Evolutionary conservation across 1,140 invertebrate species (phyloP).

Genomic region (Aleiodes sp.): DNA sequence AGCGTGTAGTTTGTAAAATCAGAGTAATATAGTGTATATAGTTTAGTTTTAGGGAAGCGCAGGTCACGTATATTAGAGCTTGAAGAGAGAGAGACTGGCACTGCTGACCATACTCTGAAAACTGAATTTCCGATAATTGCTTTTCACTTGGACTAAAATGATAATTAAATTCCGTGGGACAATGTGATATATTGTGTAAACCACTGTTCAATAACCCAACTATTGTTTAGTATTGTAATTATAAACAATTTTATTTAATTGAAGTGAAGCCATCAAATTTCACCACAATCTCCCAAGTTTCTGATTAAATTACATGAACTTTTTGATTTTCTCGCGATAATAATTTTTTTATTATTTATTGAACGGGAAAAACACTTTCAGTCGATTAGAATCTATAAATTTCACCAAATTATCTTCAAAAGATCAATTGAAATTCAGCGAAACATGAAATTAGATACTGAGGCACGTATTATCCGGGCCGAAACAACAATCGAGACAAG

Average conservation of each 20-base stretch:
- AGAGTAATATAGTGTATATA: slow-evolving; percentile 2
- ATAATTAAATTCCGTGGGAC: slow-evolving; percentile 60
- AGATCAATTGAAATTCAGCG: no score
- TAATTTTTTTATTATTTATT: no score
- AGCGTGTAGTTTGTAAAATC: not conserved
- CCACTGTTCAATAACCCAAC: not conserved
- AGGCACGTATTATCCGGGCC: no score
- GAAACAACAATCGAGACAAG: not conserved
- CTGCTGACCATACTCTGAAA: slow-evolving; percentile 50
- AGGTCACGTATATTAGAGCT: not conserved
- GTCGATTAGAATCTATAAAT: no score
- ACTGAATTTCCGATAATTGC: slow-evolving; percentile 64
- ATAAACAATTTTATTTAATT: not conserved
- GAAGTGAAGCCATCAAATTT: no score
- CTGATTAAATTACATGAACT: no score
- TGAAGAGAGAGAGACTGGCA: slow-evolving; percentile 42
- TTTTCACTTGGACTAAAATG: slow-evolving; percentile 59
- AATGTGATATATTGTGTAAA: not conserved
- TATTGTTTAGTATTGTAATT: not conserved
- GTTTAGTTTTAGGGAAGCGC: not conserved
- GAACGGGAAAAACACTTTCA: no score
- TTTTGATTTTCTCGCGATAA: no score
- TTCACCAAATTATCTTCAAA: no score
- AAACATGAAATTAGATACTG: no score
- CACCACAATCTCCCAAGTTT: no score